A percentile compares a stretch with the other conserved stretches of the same genome.
These are phyloP conservation scores for Camponotus floridanus DNA, from an alignment of 1,140 invertebrate species.

Conservation along the genomic window DNA sequence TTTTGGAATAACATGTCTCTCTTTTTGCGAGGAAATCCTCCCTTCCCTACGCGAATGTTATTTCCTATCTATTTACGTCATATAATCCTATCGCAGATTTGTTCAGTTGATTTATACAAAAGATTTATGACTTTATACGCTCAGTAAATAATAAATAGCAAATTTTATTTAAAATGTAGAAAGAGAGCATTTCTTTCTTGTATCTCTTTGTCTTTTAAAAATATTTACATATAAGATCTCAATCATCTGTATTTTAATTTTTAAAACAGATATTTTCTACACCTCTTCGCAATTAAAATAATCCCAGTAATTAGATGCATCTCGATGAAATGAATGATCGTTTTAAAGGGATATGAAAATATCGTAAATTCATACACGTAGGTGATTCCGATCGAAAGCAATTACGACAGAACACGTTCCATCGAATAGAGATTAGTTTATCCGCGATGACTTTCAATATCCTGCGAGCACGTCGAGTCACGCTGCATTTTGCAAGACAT, in stretches of 20 bases:
- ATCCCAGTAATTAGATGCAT: constrained; percentile 19
- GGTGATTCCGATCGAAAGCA: constrained; percentile 71
- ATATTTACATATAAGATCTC: neutral
- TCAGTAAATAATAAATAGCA: neutral
- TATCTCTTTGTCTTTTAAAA: neutral
- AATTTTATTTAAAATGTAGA: neutral
- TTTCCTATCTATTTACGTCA: neutral
- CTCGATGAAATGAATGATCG: constrained; percentile 36
- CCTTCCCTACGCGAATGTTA: neutral
- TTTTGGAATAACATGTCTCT: constrained; percentile 5
- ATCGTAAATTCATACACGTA: constrained; percentile 66
- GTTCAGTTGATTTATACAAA: no score
- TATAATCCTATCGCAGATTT: neutral
- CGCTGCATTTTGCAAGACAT: constrained; percentile 34
- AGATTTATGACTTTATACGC: neutral
- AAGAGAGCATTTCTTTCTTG: neutral
- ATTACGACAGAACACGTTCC: constrained; percentile 68
- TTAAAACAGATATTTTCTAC: constrained; percentile 13
- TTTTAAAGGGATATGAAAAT: constrained; percentile 65
- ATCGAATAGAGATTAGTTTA: constrained; percentile 72
- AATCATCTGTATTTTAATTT: neutral
- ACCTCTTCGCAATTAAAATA: constrained; percentile 14
- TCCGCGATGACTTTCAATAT: constrained; percentile 71
- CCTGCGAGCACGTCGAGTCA: constrained; percentile 43
- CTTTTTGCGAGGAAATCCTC: constrained; percentile 14